Conservation (phyloP, 1,140 invertebrate genomes). For the Panagrolaimus sp. region DNA sequence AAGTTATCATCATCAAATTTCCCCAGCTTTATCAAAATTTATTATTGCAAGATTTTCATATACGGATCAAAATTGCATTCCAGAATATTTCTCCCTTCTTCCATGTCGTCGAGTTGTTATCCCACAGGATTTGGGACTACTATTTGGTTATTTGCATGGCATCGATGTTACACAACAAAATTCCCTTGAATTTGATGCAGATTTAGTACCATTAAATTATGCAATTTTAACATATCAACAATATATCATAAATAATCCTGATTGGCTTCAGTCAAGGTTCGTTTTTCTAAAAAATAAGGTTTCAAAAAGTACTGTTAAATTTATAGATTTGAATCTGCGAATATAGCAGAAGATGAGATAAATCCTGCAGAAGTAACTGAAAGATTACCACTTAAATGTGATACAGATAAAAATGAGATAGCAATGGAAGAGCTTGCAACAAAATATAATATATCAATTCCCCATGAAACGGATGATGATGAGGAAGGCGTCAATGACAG, state of each 20-base stretch:
- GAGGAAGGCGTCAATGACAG: not conserved
- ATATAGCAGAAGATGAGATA: too few species aligned
- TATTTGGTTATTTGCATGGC: constrained; percentile 32
- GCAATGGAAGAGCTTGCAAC: not conserved
- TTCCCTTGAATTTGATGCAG: constrained; percentile 22
- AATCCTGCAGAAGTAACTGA: not conserved
- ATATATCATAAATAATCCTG: constrained; percentile 23
- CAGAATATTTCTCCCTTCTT: constrained; percentile 33
- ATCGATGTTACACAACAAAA: constrained; percentile 20
- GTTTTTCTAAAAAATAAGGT: not conserved
- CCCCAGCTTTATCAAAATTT: constrained; percentile 21
- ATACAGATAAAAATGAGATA: not conserved
- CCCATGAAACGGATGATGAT: not conserved
- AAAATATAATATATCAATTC: not conserved
- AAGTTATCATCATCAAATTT: not conserved
- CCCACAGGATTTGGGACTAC: constrained; percentile 23
- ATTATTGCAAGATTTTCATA: constrained; percentile 36
- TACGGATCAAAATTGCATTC: constrained; percentile 20
- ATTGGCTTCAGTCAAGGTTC: constrained; percentile 23
- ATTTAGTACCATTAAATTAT: constrained; percentile 16
- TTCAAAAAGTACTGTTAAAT: not conserved
- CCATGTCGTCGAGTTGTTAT: constrained; percentile 22
- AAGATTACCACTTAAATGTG: not conserved
- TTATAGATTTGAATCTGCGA: not conserved
- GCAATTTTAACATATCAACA: not conserved